Percentiles rank a stretch among this genome's conserved stretches.
Conservation (phyloP, 2,797 vertebrate genomes). For the Catharus ustulatus region DNA sequence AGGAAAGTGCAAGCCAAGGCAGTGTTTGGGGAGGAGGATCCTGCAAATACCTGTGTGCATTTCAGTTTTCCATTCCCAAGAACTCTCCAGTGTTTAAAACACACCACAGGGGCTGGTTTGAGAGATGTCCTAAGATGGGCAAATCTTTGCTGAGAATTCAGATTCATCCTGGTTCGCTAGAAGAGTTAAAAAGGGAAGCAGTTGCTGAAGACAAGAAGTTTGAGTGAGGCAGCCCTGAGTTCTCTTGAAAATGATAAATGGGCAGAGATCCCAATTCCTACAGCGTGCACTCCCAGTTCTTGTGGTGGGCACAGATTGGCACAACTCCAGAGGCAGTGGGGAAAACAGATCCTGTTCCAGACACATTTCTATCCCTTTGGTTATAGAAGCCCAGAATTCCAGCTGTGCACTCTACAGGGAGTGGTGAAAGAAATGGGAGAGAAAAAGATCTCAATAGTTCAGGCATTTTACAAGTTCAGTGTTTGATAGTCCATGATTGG, state of each 20-base stretch:
- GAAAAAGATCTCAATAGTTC: too few species aligned
- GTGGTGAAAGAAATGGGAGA: not conserved
- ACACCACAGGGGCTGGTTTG: not conserved
- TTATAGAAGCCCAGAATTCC: not conserved
- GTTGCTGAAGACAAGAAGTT: not conserved
- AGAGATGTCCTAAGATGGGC: not conserved
- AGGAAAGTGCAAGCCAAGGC: not conserved
- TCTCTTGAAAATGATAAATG: not conserved
- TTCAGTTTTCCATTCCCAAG: not conserved
- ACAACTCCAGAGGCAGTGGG: not conserved
- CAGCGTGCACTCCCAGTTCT: fast-evolving
- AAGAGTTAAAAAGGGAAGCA: not conserved
- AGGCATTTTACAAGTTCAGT: not conserved
- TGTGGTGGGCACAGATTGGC: too few species aligned
- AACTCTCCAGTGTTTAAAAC: not conserved
- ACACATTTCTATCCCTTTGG: not conserved
- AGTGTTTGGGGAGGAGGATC: not conserved
- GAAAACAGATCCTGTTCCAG: not conserved
- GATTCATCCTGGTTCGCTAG: not conserved
- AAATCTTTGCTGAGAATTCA: not conserved
- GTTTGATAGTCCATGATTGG: not conserved
- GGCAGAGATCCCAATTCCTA: not conserved
- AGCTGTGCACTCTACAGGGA: not conserved
- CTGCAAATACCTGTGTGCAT: fast-evolving
- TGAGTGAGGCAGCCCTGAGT: fast-evolving